Evolutionary conservation across 2,888 invertebrate genomes (phyloP), one percentile per base, ranked within the genome.

Genomic region (Pterostichus niger): DNA sequence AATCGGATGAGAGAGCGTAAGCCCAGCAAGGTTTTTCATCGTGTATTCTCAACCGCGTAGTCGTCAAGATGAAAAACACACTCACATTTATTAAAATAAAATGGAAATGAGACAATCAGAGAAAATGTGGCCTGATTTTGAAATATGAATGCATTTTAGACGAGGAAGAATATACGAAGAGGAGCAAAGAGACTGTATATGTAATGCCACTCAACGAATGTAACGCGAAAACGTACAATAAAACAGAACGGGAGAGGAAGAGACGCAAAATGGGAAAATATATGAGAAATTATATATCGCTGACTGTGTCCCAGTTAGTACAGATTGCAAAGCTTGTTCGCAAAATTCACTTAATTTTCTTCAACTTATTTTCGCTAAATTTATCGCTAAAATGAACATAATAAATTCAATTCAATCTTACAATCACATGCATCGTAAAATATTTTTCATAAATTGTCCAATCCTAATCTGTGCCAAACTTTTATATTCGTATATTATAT

Each of bases 21-120:
- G 64, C 33, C 64, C 64, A 33, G 15, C 44, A 71, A 71, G 44
- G 68, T 71, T 71, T 46, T 71, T 71, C 68, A 71, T 71, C 68
- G 68, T 44, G 68, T 71, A 71, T 71, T 71, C 68, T 10, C 68
- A 75, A 75, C 49, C 75, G 75, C 49, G 11, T 31, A 33, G 75
- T 52, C 75, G 75, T 75, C 75, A 75, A 77, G 59, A 82, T 82
- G 82, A 82, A 82, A 82, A 82, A 82, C 75, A 82, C 82, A 82
- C 82, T 82, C 46, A 61, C 82, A 82, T 82, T 82, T 82, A 82
- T 82, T 82, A 82, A 75, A 82, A 82, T 82, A 82, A 82, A 82
- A 82, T 82, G 82, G 82, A 82, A 82, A 82, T 82, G 73, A 82
- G 82, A 82, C 82, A 82, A 82, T 82, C 82, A 82, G 46, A 73